Percentiles rank a stretch among this genome's conserved stretches.
phyloP scores from a whole-genome alignment of 2,113 vertebrate genomes.

The Phylloscopus trochiloides region DNA sequence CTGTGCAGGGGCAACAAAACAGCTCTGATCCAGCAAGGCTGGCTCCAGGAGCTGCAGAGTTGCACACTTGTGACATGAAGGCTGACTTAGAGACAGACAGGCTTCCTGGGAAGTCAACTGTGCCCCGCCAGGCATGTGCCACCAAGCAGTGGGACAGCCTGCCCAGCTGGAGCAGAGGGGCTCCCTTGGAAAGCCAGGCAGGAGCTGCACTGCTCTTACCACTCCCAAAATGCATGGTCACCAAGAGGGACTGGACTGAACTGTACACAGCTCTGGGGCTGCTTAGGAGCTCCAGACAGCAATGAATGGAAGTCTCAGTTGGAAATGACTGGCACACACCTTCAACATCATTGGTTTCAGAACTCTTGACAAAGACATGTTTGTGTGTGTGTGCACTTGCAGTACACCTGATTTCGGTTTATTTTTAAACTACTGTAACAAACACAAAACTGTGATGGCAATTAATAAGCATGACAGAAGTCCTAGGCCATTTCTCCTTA shows the following conservation, averaged over 20 bases:
- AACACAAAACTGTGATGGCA: neutral
- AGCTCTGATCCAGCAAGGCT: neutral
- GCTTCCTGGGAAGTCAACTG: neutral
- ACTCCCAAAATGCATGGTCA: neutral
- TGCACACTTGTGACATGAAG: accelerated
- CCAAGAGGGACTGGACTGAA: accelerated
- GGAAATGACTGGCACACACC: neutral
- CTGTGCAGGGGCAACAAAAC: neutral
- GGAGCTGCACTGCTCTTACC: neutral
- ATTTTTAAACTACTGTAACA: neutral
- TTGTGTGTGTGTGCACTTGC: accelerated
- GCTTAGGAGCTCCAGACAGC: neutral
- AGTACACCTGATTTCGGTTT: neutral
- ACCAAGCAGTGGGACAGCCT: neutral
- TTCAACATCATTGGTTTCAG: neutral
- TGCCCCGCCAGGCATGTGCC: neutral
- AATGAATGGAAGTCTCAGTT: neutral
- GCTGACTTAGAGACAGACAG: neutral
- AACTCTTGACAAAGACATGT: neutral
- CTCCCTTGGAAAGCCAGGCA: neutral
- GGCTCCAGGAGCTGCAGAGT: neutral
- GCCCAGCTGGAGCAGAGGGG: accelerated
- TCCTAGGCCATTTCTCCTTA: neutral
- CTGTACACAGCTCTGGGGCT: neutral
- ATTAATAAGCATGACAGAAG: neutral